Percentiles rank a stretch among this genome's conserved stretches.
These are phyloP conservation scores for Drosophila kepulauana DNA, from an alignment of 1,140 invertebrate genomes.

Conservation along the genomic window DNA sequence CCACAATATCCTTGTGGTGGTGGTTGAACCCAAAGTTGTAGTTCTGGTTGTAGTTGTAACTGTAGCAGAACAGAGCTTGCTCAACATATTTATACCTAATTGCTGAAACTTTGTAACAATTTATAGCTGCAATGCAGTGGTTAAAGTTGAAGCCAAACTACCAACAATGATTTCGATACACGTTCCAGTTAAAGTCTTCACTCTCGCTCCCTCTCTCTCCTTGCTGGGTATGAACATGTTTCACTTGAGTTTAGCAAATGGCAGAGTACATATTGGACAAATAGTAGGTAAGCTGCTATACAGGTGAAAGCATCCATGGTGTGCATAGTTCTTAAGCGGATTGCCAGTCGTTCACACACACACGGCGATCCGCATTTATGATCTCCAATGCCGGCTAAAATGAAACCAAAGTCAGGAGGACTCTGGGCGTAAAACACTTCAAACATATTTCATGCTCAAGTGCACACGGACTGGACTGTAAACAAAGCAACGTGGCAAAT, in stretches of 20 bases:
- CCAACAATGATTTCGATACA: not conserved
- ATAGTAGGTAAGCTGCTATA: constrained; percentile 30
- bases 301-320: constrained; percentile 41
- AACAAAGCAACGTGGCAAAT: constrained; percentile 67
- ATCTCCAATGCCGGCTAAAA: constrained; percentile 8
- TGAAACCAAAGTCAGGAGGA: constrained; percentile 21
- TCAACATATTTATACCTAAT: constrained; percentile 78
- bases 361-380: constrained; percentile 6
- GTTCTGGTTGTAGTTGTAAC: constrained; percentile 27
- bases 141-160: constrained; percentile 35
- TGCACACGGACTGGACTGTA: constrained; percentile 47
- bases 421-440: constrained; percentile 47
- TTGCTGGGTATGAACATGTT: not conserved
- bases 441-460: constrained; percentile 77
- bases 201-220: too few species aligned
- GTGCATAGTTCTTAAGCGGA: constrained; percentile 43
- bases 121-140: constrained; percentile 81
- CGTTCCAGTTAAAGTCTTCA: not conserved
- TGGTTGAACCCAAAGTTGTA: constrained; percentile 29
- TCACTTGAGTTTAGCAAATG: constrained; percentile 58
- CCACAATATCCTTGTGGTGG: constrained; percentile 31
- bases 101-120: constrained; percentile 78
- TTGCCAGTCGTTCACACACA: constrained; percentile 1
- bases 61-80: constrained; percentile 49
- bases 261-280: constrained; percentile 56